phyloP scores from a whole-genome alignment of 2,113 vertebrate genomes.

The Delphinus delphis region DNA sequence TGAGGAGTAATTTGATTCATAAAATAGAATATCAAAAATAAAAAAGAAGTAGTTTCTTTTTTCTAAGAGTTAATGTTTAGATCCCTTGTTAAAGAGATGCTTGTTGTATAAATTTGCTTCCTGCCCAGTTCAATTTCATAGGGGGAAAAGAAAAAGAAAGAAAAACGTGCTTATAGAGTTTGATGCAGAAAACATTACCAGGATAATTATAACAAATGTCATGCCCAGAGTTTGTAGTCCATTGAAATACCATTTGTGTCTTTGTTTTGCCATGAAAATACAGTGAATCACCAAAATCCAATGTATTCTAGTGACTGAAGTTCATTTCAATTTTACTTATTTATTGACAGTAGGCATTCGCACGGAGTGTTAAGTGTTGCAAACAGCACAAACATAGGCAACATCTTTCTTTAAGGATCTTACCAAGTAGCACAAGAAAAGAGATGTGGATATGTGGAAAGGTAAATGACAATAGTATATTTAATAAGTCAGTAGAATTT shows the following conservation, averaged over 20 bases:
- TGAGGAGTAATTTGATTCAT: neutral
- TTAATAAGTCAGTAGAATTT: conserved; percentile 23
- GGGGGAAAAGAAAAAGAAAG: neutral
- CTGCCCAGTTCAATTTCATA: neutral
- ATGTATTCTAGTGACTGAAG: neutral
- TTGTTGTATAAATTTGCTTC: conserved; percentile 1
- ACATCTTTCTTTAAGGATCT: neutral
- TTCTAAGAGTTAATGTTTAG: neutral
- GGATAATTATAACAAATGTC: neutral
- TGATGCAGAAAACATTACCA: conserved; percentile 8
- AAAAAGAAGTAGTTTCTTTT: neutral
- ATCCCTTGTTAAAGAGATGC: neutral
- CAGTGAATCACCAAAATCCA: conserved; percentile 15
- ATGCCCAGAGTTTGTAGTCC: neutral
- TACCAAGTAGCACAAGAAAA: neutral
- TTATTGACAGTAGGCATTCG: neutral
- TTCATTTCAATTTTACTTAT: conserved; percentile 6
- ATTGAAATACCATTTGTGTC: neutral
- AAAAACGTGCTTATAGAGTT: neutral
- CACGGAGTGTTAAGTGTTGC: neutral
- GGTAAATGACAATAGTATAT: neutral
- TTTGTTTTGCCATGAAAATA: conserved; percentile 36
- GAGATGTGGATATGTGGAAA: neutral
- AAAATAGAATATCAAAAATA: neutral
- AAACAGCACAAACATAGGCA: neutral